Evolutionary conservation across 1,140 invertebrate genomes (phyloP), one percentile per base, ranked within the genome.

Genomic region (Laodelphax striatellus): DNA sequence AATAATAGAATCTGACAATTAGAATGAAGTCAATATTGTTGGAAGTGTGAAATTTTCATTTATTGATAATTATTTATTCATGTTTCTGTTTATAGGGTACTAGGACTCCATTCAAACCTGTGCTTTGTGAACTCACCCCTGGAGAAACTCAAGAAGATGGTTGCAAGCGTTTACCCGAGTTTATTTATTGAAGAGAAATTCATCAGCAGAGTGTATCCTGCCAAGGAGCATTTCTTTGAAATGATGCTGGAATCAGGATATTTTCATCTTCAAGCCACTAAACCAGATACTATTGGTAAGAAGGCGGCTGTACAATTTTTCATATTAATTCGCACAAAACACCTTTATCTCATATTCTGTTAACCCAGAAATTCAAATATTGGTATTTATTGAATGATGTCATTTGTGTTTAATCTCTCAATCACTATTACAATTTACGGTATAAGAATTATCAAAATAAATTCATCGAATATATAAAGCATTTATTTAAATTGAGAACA

Each of bases 231-330:
- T 1, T 77, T 80, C 8, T 50, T 53, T 3, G 59, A 58, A 53
- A 2, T 88, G 0, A 10, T 91, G 0, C 75, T 82, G 65, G 90
- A 94, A 72, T 70, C 71, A 46, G 93, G 91, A 11, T 95, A 95
- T 67, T 67, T 88, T 21, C 88, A 92, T 68, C 71, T 95, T 34
- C 92, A 96, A 73, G 78, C 88, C 2, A 92, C 89, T 0, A 94
- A 94, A 71, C 93, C 93, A 9, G 92, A 96, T 69, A 96, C 93
- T 13, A 75, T 95, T 59, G 90, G 88, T 87, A 75, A 70, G 72
- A 69, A 38, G 16, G 57, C 44, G 55, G 5, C 43, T 60, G 2
- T 28, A 4, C 24, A 4, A 28, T 28, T 28, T 28, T 28, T 28
- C 2, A 28, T 28, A 6, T 28, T 28, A 28, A 4, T 6, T 28